These are phyloP conservation scores for Lepus americanus DNA, from an alignment of 2,113 vertebrate genomes.

Conservation along the genomic window DNA sequence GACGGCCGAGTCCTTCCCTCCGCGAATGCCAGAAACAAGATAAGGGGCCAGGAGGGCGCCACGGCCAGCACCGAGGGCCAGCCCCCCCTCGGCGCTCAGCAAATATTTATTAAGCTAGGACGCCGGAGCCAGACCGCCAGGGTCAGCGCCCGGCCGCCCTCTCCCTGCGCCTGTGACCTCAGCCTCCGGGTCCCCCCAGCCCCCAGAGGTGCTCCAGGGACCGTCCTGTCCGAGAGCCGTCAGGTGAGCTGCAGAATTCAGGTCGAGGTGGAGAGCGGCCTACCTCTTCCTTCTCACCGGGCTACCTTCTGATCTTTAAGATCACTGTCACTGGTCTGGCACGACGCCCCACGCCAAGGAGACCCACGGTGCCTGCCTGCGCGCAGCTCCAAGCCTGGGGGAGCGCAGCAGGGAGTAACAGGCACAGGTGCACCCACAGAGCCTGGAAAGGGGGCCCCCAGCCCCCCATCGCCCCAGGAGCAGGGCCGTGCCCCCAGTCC, in stretches of 20 bases:
- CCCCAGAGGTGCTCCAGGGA: slow-evolving; percentile 42
- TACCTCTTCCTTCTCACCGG: neutral
- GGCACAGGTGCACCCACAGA: rapidly evolving
- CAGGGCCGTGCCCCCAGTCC: neutral
- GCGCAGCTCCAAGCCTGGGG: neutral
- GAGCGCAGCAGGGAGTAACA: neutral
- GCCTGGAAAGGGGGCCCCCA: neutral
- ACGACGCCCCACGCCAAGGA: neutral
- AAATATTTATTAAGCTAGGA: slow-evolving; percentile 76
- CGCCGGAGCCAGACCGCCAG: slow-evolving; percentile 64
- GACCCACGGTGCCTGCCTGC: neutral
- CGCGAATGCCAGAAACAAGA: slow-evolving; percentile 72
- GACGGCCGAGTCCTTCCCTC: slow-evolving; percentile 46
- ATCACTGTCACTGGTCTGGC: neutral
- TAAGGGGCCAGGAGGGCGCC: slow-evolving; percentile 72
- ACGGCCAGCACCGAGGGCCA: neutral
- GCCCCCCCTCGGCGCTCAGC: slow-evolving; percentile 42
- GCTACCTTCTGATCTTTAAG: neutral
- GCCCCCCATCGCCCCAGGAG: neutral
- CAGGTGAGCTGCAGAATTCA: too few relatives aligned
- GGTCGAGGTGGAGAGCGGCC: neutral
- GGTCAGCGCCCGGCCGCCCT: neutral
- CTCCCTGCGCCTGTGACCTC: neutral
- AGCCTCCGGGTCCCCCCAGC: neutral
- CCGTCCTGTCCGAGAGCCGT: neutral